These are phyloP conservation scores for Palythoa grandiflora DNA, from an alignment of 92 coral and sea anemone genomes.

Conservation along the genomic window DNA sequence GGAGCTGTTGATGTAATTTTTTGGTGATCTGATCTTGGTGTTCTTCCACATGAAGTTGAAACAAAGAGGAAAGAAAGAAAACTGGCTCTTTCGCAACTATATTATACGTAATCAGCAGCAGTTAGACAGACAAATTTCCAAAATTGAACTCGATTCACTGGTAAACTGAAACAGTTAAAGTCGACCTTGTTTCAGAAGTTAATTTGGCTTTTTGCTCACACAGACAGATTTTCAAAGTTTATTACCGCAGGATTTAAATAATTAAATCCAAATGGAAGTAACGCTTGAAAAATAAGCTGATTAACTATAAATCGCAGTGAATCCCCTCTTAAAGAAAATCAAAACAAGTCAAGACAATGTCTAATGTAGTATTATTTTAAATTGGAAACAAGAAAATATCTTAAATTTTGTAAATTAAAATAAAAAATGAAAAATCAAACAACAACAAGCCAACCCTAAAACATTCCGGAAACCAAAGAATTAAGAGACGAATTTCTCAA, in stretches of 20 bases:
- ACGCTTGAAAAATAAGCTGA: background rate
- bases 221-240: background rate
- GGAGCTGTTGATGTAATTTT: background rate
- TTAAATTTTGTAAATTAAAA: too few relatives aligned
- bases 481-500: too few relatives aligned
- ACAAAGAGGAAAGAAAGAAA: too few relatives aligned
- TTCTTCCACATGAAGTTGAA: background rate
- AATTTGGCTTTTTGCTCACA: background rate
- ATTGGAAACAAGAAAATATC: too few relatives aligned
- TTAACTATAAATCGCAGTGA: background rate
- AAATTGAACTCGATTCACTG: background rate
- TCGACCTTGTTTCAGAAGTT: background rate
- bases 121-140: background rate
- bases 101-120: background rate
- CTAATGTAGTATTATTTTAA: background rate
- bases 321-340: background rate
- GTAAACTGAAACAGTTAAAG: background rate
- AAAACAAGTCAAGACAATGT: background rate
- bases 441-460: too few relatives aligned
- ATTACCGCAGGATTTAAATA: conserved; percentile 5
- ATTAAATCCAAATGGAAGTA: background rate
- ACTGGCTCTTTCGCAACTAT: background rate
- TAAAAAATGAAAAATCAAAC: too few relatives aligned
- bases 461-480: too few relatives aligned
- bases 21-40: background rate